These are phyloP conservation scores for Parotocinclus haroldoi DNA, from an alignment of 2,797 vertebrate species.

Conservation along the genomic window DNA sequence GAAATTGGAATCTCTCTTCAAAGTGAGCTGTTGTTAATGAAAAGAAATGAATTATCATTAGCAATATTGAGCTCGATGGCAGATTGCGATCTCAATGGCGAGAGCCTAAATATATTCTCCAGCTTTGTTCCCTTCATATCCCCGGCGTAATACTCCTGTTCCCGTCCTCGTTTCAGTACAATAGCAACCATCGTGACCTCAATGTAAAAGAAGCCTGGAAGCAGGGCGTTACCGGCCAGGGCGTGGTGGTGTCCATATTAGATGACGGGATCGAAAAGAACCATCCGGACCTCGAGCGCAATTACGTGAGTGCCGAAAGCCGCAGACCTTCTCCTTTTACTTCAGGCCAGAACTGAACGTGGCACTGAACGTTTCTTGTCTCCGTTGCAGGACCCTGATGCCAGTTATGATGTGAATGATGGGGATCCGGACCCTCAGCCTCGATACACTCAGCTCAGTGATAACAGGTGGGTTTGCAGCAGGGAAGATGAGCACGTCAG, in stretches of 20 bases:
- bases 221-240: slow-evolving; percentile 88
- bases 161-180: slow-evolving; percentile 71
- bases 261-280: slow-evolving; percentile 98
- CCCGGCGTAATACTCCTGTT: background rate
- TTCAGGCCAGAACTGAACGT: too few relatives aligned
- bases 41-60: slow-evolving; percentile 20
- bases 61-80: slow-evolving; percentile 7
- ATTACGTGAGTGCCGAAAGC: slow-evolving; percentile 74
- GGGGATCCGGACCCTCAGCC: slow-evolving; percentile 95
- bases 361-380: background rate
- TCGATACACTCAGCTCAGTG: slow-evolving; percentile 94
- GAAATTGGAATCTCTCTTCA: slow-evolving; percentile 28
- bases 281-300: slow-evolving; percentile 87
- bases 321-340: background rate
- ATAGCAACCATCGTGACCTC: slow-evolving; percentile 83
- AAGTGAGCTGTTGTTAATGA: slow-evolving; percentile 11
- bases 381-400: slow-evolving; percentile 80
- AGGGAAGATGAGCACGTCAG: too few relatives aligned
- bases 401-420: slow-evolving; percentile 96
- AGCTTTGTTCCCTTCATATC: slow-evolving; percentile 11
- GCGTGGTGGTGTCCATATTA: slow-evolving; percentile 94
- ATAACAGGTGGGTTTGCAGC: slow-evolving; percentile 80
- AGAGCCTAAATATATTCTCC: slow-evolving; percentile 12
- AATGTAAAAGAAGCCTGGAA: slow-evolving; percentile 92
- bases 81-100: slow-evolving; percentile 24